A percentile compares a stretch with the other conserved stretches of the same genome.
phyloP scores from a whole-genome alignment of 2,113 vertebrate species.

The Myodes glareolus region DNA sequence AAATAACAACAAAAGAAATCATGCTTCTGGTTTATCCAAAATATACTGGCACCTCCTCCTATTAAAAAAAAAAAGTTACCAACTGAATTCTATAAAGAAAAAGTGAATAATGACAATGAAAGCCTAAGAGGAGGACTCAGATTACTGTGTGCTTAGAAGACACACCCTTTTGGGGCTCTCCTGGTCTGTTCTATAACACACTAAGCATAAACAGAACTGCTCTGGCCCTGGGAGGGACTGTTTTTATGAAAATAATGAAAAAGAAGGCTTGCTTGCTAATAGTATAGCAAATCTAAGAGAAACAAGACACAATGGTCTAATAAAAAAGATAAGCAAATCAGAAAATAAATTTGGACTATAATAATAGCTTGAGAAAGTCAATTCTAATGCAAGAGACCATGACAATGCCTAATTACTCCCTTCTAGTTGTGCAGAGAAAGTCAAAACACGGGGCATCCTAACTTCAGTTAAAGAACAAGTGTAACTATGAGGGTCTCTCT shows the following conservation, averaged over 20 bases:
- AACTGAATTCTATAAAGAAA: neutral
- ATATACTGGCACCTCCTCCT: neutral
- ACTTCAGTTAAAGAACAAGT: neutral
- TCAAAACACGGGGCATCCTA: constrained; percentile 10
- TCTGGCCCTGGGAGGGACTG: neutral
- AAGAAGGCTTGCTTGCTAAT: constrained; percentile 8
- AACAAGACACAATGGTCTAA: constrained; percentile 41
- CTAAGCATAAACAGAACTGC: neutral
- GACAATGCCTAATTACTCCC: neutral
- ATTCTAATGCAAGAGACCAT: constrained; percentile 18
- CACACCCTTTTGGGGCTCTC: neutral
- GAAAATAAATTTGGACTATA: constrained; percentile 47
- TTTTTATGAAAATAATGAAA: constrained; percentile 56
- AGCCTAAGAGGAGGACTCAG: neutral
- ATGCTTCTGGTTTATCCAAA: neutral
- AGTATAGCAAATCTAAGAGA: constrained; percentile 32
- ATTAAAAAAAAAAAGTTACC: neutral
- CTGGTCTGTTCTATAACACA: neutral
- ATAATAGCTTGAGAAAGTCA: constrained; percentile 51
- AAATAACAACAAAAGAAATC: neutral
- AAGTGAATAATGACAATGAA: neutral
- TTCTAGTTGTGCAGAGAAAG: neutral
- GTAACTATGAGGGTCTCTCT: neutral
- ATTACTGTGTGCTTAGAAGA: too few species aligned
- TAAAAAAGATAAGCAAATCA: constrained; percentile 52